Conservation (phyloP, 1,140 invertebrate species). For the Cydia splendana region DNA sequence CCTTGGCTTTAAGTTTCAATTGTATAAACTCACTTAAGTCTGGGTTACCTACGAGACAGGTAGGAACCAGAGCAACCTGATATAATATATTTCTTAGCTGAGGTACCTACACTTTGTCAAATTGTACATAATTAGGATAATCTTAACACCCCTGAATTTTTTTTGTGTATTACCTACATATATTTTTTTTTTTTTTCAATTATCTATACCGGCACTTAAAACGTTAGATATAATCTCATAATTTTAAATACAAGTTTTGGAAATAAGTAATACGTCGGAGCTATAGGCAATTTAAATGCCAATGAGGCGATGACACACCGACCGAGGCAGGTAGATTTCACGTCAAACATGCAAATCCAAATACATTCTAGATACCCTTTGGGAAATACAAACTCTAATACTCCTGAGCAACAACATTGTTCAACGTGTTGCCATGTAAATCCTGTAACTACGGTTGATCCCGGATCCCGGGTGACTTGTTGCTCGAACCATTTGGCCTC, state of each 20-base stretch:
- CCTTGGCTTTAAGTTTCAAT: no score
- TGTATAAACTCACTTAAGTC: no score
- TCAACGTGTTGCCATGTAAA: conserved; percentile 65
- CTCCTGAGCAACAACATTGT: conserved; percentile 61
- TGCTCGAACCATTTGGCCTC: conserved; percentile 37
- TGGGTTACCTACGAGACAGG: no score
- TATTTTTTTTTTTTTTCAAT: no score
- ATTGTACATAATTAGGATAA: no score
- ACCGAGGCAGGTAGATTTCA: conserved; percentile 25
- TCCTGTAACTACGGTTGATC: conserved; percentile 60
- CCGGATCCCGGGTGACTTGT: conserved; percentile 47
- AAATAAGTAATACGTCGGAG: background rate
- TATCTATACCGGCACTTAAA: background rate
- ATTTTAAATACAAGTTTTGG: background rate
- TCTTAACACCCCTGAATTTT: no score
- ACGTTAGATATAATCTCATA: background rate
- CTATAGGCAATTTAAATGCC: background rate
- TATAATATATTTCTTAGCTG: no score
- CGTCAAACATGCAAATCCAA: conserved; percentile 43
- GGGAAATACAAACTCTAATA: conserved; percentile 67
- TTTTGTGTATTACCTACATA: no score
- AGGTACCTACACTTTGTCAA: no score
- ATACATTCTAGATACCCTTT: conserved; percentile 52
- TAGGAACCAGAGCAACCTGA: no score
- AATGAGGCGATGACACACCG: conserved; percentile 13